A percentile compares a stretch with the other conserved stretches of the same genome.
Conservation (phyloP, 2,113 vertebrate genomes). For the Tenrec ecaudatus region DNA sequence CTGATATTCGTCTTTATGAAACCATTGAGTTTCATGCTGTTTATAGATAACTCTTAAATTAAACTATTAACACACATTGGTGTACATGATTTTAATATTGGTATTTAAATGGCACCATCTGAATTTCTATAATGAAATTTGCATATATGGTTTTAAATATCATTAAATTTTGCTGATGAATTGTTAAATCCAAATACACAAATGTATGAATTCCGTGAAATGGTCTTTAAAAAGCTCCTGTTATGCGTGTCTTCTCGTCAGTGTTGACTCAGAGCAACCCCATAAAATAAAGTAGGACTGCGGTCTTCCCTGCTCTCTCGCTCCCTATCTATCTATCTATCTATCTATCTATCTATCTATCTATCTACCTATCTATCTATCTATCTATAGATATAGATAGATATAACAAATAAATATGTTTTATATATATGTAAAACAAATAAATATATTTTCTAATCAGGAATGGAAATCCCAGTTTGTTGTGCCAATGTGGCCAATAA, state of each 20-base stretch:
- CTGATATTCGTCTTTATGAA: background rate
- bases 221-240: background rate
- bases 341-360: too few species aligned
- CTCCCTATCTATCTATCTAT: too few species aligned
- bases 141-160: background rate
- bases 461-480: too few species aligned
- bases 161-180: conserved; percentile 24
- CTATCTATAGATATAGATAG: too few species aligned
- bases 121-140: background rate
- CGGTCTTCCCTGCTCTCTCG: too few species aligned
- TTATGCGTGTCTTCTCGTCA: background rate
- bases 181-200: background rate
- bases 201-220: background rate
- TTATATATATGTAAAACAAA: too few species aligned
- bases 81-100: background rate
- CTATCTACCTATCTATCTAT: too few species aligned
- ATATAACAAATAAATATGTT: too few species aligned
- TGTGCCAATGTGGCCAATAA: too few species aligned
- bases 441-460: too few species aligned
- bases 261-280: background rate
- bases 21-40: background rate
- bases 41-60: background rate
- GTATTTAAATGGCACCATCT: background rate
- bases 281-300: background rate
- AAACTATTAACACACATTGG: background rate